Evolutionary conservation across 2,888 invertebrate genomes (phyloP), one percentile per base, ranked within the genome.

Genomic region (Camptogramma bilineatum): DNA sequence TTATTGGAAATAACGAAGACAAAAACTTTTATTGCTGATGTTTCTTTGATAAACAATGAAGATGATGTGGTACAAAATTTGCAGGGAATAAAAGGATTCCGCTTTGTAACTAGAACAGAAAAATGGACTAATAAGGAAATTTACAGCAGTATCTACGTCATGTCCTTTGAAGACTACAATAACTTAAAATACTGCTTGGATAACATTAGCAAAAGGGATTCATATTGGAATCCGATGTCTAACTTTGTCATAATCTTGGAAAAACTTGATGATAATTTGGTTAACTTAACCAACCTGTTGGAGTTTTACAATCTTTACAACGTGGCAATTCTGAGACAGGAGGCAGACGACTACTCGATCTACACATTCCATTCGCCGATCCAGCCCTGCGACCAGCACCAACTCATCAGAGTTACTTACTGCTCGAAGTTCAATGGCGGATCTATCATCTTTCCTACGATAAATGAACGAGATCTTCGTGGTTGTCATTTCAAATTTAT

Each of bases 231-330:
- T 62, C 79, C 81, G 18, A 53, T 39, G 31, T 77, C 76, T 16
- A 75, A 68, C 42, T 83, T 84, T 50, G 72, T 85, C 31, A 76
- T 85, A 24, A 57, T 77, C 0, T 31, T 82, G 5, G 57, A 78
- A 31, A 48, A 70, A 44, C 19, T 77, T 24, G 51, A 66, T 9
- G 9, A 68, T 10, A 48, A 68, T 19, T 53, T 78, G 58, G 4
- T 55, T 7, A 47, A 72, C 2, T 28, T 84, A n/a, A 69, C 72
- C 2, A 42, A 67, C 8, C 52, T 76, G 31, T 70, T 85, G 17
- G 59, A 65, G 21, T 64, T 64, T 7, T 70, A 79, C 51, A 75
- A 78, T 62, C 55, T 79, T 18, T 70, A 66, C 50, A 71, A 72
- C 51, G 68, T 71, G 5, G 56, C 64, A 4, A 42, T 74, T 61